Conservation (phyloP, 1,140 invertebrate species). For the Lamellibrachia luymesi region DNA sequence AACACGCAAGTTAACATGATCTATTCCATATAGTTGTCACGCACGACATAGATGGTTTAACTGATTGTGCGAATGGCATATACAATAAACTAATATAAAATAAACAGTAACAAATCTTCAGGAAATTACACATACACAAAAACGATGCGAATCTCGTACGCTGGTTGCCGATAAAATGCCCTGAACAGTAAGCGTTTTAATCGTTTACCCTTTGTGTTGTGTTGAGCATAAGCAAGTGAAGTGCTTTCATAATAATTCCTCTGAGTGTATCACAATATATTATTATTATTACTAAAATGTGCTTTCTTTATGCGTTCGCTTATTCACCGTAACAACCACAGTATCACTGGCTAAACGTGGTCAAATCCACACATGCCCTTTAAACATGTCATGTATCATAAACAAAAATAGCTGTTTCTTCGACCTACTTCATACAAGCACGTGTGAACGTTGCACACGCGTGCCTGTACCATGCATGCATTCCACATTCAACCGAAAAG, state of each 20-base stretch:
- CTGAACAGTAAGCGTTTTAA: neutral
- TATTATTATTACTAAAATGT: neutral
- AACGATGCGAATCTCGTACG: neutral
- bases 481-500: neutral
- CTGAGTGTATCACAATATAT: neutral
- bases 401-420: neutral
- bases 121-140: neutral
- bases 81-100: neutral
- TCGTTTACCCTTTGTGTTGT: neutral
- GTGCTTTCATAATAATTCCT: neutral
- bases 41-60: neutral
- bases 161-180: neutral
- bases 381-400: neutral
- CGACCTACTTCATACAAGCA: neutral
- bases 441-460: too few species aligned
- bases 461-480: neutral
- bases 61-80: neutral
- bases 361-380: too few species aligned
- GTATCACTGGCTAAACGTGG: too few species aligned
- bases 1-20: neutral
- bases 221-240: neutral
- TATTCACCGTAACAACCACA: too few species aligned
- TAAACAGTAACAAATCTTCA: neutral
- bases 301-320: too few species aligned
- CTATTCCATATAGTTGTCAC: neutral